Conservation (phyloP, 2,113 vertebrate genomes). For the Marcusenius ussheri region DNA sequence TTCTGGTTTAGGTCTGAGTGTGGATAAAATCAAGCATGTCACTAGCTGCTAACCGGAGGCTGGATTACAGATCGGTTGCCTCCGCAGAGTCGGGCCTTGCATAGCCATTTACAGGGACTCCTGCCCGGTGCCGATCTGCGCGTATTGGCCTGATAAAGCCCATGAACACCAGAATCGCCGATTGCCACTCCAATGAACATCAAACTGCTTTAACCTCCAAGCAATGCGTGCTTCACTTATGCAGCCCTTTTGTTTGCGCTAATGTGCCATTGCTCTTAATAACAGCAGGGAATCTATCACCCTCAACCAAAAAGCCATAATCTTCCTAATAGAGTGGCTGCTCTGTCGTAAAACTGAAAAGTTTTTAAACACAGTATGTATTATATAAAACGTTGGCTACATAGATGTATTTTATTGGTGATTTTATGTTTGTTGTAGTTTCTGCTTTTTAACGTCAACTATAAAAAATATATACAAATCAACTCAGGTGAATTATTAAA, state of each 20-base stretch:
- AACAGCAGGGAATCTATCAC: neutral
- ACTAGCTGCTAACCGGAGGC: constrained; percentile 40
- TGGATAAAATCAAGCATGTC: constrained; percentile 45
- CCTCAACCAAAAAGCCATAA: neutral
- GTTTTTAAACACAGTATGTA: too few species aligned
- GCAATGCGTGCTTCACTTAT: neutral
- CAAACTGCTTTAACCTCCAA: neutral
- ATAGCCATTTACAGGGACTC: neutral
- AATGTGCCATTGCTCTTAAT: neutral
- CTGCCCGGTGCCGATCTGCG: neutral
- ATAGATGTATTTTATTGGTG: too few species aligned
- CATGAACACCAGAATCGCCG: constrained; percentile 17
- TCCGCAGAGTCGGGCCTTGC: neutral
- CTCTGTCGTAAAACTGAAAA: neutral
- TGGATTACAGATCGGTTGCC: constrained; percentile 32
- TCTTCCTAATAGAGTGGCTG: neutral
- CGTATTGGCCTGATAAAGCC: constrained; percentile 48
- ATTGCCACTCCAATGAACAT: neutral
- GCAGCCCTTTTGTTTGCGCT: neutral
- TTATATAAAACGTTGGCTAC: too few species aligned
- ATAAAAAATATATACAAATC: too few species aligned
- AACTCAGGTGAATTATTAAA: too few species aligned
- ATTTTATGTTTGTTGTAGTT: too few species aligned
- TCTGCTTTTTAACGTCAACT: too few species aligned
- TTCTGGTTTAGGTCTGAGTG: constrained; percentile 43